Evolutionary conservation across 2,888 invertebrate genomes (phyloP), one percentile per base, ranked within the genome.

Genomic region (Leptinotarsa haldemani): DNA sequence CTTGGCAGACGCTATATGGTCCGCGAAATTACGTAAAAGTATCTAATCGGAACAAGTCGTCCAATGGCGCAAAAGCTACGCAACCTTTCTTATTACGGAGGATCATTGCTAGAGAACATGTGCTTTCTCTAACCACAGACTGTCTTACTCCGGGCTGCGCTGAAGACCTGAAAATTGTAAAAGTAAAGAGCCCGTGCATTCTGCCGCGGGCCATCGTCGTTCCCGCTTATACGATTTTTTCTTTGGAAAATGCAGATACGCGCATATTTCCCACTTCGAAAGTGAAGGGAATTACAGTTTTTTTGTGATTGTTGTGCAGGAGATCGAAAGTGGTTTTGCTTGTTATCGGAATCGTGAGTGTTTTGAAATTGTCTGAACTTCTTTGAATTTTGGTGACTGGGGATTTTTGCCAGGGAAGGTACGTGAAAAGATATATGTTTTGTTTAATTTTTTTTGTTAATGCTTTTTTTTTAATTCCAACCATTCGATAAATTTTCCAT

Each of bases 41-140:
- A 15, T 15, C 47, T 15, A 65, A 20, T 16, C 47, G 16, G 16
- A 66, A 40, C 56, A 56, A 68, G 18, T 48, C 53, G n/a, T n/a
- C 70, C 70, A 68, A 20, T 69, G 69, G 73, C 63, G 69, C 63
- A 65, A 69, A 58, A 61, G n/a, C 30, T 53, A 53, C 63, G 50
- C 67, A 58, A 20, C 70, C 65, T 65, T 73, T 46, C 74, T 73
- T 71, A 73, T 74, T 74, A 73, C 70, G 53, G 58, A 46, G 18
- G 61, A 65, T 53, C 40, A 68, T 69, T 66, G 69, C 63, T 67
- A 63, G 64, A 66, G 48, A 69, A 50, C 77, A 70, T 73, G 74
- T 73, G 77, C 74, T 74, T 77, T 74, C 75, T 74, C 77, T 71
- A 65, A 63, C 40, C 71, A 61, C 73, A 66, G 63, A 65, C 70